Percentiles rank a stretch among this genome's conserved stretches.
Evolutionary conservation across 2,797 vertebrate species (phyloP).

Genomic region (Helarctos malayanus): DNA sequence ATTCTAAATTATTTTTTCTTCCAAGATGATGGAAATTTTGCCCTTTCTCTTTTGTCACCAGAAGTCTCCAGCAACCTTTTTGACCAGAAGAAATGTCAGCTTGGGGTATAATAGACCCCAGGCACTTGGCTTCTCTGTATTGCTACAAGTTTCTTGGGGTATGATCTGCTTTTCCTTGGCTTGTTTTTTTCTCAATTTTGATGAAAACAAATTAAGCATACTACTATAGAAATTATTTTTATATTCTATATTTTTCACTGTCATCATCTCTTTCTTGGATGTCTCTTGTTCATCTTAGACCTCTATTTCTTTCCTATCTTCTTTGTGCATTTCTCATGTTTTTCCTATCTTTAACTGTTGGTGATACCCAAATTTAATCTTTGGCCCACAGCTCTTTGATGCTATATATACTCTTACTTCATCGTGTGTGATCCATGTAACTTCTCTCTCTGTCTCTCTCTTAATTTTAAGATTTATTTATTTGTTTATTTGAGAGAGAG

Average conservation of each 20-base stretch:
- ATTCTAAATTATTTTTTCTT: neutral
- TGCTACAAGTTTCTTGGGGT: neutral
- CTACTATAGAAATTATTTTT: neutral
- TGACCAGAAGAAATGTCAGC: neutral
- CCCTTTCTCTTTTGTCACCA: neutral
- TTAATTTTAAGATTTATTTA: neutral
- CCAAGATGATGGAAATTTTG: neutral
- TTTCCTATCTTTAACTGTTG: neutral
- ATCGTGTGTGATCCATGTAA: neutral
- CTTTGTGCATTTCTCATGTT: neutral
- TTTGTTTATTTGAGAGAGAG: neutral
- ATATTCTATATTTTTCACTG: constrained; percentile 41
- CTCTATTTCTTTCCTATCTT: neutral
- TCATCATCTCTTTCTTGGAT: constrained; percentile 15
- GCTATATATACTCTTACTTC: neutral
- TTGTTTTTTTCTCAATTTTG: neutral
- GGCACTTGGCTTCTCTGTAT: neutral
- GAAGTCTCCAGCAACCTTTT: neutral
- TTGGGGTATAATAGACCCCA: neutral
- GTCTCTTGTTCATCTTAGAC: neutral
- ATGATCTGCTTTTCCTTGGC: neutral
- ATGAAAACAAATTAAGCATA: neutral
- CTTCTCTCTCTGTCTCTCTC: neutral
- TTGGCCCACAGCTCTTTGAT: neutral
- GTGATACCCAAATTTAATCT: neutral